Evolutionary conservation across 2,797 vertebrate species (phyloP).

Genomic region (Echiichthys vipera): DNA sequence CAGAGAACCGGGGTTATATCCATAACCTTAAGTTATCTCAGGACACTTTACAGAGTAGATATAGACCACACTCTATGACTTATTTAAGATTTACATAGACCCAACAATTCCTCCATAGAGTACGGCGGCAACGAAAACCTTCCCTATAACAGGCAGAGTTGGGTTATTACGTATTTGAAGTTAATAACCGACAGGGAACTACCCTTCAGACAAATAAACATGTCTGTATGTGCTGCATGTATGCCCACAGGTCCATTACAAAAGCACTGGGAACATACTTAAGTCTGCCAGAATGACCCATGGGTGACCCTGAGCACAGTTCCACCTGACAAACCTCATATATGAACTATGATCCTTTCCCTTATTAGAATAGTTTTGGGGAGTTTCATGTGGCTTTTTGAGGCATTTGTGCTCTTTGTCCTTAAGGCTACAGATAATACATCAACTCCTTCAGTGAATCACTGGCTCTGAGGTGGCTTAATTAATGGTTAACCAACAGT

Average conservation of each 20-base stretch:
- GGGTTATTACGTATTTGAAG: background rate
- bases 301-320: conserved; percentile 8
- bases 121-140: too few relatives aligned
- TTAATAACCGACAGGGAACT: background rate
- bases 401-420: background rate
- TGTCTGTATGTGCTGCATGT: background rate
- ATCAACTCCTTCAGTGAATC: background rate
- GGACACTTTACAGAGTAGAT: too few relatives aligned
- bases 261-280: conserved; percentile 8
- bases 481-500: background rate
- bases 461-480: background rate
- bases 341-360: background rate
- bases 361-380: background rate
- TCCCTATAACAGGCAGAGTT: too few relatives aligned
- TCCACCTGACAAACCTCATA: conserved; percentile 21
- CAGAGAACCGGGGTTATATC: too few relatives aligned
- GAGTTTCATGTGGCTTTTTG: conserved; percentile 1
- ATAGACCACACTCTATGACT: too few relatives aligned
- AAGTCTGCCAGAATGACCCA: conserved; percentile 25
- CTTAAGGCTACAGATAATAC: background rate
- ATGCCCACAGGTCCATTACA: conserved; percentile 1
- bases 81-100: too few relatives aligned
- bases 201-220: conserved; percentile 30
- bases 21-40: too few relatives aligned
- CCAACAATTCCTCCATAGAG: too few relatives aligned